Base-by-base conservation (phyloP, 2,888 invertebrate genomes). In the Galeruca laticollis region DNA sequence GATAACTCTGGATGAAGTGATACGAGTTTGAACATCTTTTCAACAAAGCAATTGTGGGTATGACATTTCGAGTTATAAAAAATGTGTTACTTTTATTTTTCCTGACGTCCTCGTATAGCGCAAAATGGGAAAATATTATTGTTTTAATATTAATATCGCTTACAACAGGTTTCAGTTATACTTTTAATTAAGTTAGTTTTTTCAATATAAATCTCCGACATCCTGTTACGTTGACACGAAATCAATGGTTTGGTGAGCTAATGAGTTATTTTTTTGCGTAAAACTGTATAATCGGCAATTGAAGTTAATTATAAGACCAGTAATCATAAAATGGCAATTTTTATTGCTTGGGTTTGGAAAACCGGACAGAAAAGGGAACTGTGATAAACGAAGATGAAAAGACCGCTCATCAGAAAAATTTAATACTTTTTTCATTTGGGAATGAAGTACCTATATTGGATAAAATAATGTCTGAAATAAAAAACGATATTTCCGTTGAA, bases 161-260 rank as follows among this genome's bases (percentile, higher is more conserved):
- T 35, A 51, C 52, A 20, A 52, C 62, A 35, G 35, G 49, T 62
- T 62, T 49, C 35, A 15, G 18, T 10, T 21, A 26, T 4, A 4
- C 35, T 51, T 62, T 62, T 35, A 35, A 62, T 62, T 62, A 52
- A 20, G 20, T 49, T 31, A 51, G 26, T 49, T 62, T 35, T 62
- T 62, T 52, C 52, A 62, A 62, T 51, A 37, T n/a, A 62, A 62
- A 62, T 62, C 49, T 21, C 52, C 62, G 20, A 35, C 62, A 62
- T 62, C 62, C 62, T 62, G 62, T 62, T 52, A 21, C 49, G 20
- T 52, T 15, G 35, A n/a, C 51, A 20, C 33, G 13, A 62, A 62
- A 62, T 62, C 35, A 51, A 33, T 26, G 40, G 18, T n/a, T 47
- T 11, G 31, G 31, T 60, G 43, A 49, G 18, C 26, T 49, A 26